These are phyloP conservation scores for Zygothrica quintamaculata DNA, from an alignment of 2,888 invertebrate genomes.

Conservation along the genomic window DNA sequence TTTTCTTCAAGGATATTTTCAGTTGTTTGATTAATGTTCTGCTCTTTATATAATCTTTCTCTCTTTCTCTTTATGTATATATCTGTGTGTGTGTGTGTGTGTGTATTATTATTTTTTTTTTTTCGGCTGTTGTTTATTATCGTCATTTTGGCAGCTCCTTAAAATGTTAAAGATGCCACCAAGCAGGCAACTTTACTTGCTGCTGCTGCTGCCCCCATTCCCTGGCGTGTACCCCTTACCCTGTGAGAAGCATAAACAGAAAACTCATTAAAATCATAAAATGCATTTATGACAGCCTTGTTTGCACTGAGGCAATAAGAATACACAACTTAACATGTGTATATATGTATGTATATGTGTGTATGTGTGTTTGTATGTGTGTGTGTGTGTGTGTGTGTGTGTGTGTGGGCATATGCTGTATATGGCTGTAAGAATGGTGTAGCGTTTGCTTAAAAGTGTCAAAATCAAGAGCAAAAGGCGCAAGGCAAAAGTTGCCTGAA, in stretches of 20 bases:
- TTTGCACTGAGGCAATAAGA: constrained; percentile 73
- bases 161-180: constrained; percentile 34
- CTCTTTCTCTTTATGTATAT: too few relatives aligned
- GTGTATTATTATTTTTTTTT: too few relatives aligned
- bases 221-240: background rate
- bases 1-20: constrained; percentile 5
- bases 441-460: constrained; percentile 66
- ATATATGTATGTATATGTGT: background rate
- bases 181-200: constrained; percentile 11
- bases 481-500: constrained; percentile 63
- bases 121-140: too few relatives aligned
- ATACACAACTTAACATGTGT: constrained; percentile 12
- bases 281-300: constrained; percentile 78
- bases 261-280: constrained; percentile 81
- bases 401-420: constrained; percentile 7
- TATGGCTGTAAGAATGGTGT: constrained; percentile 1
- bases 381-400: constrained; percentile 10
- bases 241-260: constrained; percentile 67
- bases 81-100: too few relatives aligned
- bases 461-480: constrained; percentile 76
- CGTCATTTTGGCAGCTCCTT: constrained; percentile 44
- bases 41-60: constrained; percentile 20
- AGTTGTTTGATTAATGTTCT: constrained; percentile 62
- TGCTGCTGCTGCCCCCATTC: background rate
- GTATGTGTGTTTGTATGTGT: background rate